Conservation (phyloP, 1,140 invertebrate species). For the Cecropterus lyciades region DNA sequence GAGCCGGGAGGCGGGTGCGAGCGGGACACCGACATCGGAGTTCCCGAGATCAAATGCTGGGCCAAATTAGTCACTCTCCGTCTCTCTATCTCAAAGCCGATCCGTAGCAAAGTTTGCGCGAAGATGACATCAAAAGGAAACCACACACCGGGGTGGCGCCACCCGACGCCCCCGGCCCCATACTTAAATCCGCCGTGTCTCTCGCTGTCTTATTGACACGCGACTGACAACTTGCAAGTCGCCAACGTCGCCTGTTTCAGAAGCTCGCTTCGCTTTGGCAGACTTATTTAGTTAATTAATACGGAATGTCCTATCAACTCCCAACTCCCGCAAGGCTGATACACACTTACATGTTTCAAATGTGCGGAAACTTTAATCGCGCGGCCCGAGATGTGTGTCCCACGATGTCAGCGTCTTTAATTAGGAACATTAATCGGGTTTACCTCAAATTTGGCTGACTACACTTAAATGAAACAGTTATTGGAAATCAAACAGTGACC, state of each 20-base stretch:
- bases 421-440: conserved; percentile 50
- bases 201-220: conserved; percentile 81
- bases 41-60: conserved; percentile 82
- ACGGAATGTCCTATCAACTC: conserved; percentile 80
- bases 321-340: conserved; percentile 67
- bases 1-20: conserved; percentile 70
- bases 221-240: conserved; percentile 78
- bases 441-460: conserved; percentile 15
- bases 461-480: conserved; percentile 6
- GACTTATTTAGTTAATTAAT: conserved; percentile 84
- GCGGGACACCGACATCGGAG: conserved; percentile 72
- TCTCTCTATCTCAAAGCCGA: conserved; percentile 84
- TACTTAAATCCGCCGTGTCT: conserved; percentile 76
- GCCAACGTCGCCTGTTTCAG: conserved; percentile 65
- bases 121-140: conserved; percentile 85
- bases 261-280: conserved; percentile 68
- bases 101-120: conserved; percentile 84
- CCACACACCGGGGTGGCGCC: conserved; percentile 81
- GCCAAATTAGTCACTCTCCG: conserved; percentile 84
- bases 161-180: conserved; percentile 66
- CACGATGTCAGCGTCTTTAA: conserved; percentile 53
- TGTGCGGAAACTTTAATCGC: conserved; percentile 74
- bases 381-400: conserved; percentile 42
- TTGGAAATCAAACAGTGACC: conserved; percentile 18
- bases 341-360: conserved; percentile 63